These are phyloP conservation scores for Egretta garzetta DNA, from an alignment of 2,113 vertebrate genomes.

Conservation along the genomic window DNA sequence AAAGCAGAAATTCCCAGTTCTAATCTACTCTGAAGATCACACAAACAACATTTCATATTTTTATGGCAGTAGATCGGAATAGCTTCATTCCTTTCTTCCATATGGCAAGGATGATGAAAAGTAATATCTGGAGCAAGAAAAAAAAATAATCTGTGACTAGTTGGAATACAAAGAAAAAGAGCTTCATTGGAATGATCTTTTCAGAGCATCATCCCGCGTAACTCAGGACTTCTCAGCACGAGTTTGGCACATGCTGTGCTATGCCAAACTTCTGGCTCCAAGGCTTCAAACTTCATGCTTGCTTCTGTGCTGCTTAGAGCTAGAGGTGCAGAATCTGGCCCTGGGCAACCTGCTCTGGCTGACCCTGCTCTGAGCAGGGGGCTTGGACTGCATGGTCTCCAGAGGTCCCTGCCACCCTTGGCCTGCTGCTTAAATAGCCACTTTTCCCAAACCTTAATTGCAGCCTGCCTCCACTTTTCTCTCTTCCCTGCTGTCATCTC, in stretches of 20 bases:
- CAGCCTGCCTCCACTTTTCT: not conserved
- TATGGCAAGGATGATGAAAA: not conserved
- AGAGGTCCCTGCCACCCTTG: not conserved
- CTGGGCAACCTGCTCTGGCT: not conserved
- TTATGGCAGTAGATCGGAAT: constrained; percentile 26
- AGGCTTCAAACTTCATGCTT: not conserved
- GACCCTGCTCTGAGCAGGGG: not conserved
- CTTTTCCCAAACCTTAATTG: not conserved
- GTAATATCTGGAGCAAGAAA: not conserved
- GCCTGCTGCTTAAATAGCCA: not conserved
- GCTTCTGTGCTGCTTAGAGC: not conserved
- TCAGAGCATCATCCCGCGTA: not conserved
- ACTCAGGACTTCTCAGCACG: not conserved
- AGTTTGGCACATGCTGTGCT: not conserved
- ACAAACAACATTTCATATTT: not conserved
- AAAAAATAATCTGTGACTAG: not conserved
- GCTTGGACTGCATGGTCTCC: not conserved
- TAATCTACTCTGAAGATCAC: constrained; percentile 3
- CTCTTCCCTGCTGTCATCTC: fast-evolving
- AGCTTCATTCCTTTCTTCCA: not conserved
- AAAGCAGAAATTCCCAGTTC: not conserved
- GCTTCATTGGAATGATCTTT: not conserved
- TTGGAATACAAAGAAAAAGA: not conserved
- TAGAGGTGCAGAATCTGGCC: not conserved
- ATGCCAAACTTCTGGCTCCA: not conserved